These are phyloP conservation scores for Proisotoma minuta DNA, from an alignment of 2,888 invertebrate genomes.

Conservation along the genomic window DNA sequence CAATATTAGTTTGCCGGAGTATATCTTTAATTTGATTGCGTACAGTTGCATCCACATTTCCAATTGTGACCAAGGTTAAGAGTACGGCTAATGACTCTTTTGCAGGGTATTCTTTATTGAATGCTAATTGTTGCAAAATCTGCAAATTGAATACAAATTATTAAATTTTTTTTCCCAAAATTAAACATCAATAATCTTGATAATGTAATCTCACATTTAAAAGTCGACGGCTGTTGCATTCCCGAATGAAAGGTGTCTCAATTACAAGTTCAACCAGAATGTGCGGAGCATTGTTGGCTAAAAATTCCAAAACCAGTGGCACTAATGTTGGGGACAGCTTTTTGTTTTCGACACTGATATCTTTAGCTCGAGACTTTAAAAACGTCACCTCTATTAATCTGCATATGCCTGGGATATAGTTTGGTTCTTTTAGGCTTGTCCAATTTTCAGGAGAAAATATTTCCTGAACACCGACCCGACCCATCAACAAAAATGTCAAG, in stretches of 20 bases:
- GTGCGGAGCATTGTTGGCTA: constrained; percentile 31
- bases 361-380: constrained; percentile 16
- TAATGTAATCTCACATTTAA: constrained; percentile 25
- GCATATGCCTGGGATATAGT: constrained; percentile 37
- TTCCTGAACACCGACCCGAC: constrained; percentile 30
- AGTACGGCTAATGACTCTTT: constrained; percentile 40
- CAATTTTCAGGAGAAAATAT: constrained; percentile 42
- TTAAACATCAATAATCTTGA: constrained; percentile 9
- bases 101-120: constrained; percentile 20
- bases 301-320: constrained; percentile 40
- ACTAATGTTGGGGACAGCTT: constrained; percentile 38
- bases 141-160: constrained; percentile 10
- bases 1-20: constrained; percentile 25
- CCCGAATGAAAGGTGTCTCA: constrained; percentile 38
- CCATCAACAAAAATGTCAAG: constrained; percentile 43
- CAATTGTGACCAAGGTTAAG: constrained; percentile 40
- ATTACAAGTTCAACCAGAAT: constrained; percentile 38
- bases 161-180: too few relatives aligned
- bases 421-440: constrained; percentile 29
- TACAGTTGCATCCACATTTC: constrained; percentile 32
- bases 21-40: constrained; percentile 36
- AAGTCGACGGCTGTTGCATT: constrained; percentile 38
- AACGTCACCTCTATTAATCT: constrained; percentile 38
- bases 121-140: constrained; percentile 36
- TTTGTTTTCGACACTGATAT: constrained; percentile 19